A percentile compares a stretch with the other conserved stretches of the same genome.
Conservation (phyloP, 2,113 vertebrate genomes). For the Hippocampus guttulatus region DNA sequence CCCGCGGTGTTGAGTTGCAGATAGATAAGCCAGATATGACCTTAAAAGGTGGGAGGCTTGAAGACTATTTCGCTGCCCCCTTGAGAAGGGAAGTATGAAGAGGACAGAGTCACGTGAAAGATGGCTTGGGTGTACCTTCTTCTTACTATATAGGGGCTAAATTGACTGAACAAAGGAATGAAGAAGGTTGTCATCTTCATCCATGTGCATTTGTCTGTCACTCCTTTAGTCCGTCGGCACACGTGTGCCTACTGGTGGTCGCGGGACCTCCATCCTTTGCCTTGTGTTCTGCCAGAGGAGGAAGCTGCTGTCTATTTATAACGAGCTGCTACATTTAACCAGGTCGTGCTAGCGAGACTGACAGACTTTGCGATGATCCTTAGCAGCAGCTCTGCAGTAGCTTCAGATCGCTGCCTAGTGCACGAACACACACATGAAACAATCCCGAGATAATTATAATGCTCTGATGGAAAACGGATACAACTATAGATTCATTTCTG, state of each 20-base stretch:
- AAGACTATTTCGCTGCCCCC: constrained; percentile 40
- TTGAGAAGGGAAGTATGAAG: constrained; percentile 36
- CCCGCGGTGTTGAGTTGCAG: constrained; percentile 54
- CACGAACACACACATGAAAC: not conserved
- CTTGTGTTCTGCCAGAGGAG: constrained; percentile 46
- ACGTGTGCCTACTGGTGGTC: constrained; percentile 58
- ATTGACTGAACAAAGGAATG: constrained; percentile 11
- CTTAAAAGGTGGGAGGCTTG: constrained; percentile 53
- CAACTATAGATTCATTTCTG: no score
- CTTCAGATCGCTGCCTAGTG: not conserved
- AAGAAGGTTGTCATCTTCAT: constrained; percentile 29
- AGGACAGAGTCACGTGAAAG: constrained; percentile 30
- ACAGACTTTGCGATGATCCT: constrained; percentile 41
- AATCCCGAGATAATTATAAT: not conserved
- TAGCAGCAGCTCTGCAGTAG: constrained; percentile 40
- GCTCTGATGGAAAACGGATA: no score
- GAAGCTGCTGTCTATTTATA: constrained; percentile 64
- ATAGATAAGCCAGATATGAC: constrained; percentile 65
- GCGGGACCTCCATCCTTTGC: constrained; percentile 43
- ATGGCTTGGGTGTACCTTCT: not conserved
- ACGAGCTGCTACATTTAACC: constrained; percentile 58
- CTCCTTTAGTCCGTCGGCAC: constrained; percentile 39
- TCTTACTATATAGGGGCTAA: constrained; percentile 16
- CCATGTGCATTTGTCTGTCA: constrained; percentile 8
- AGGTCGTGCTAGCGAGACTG: constrained; percentile 54